phyloP scores from a whole-genome alignment of 2,113 vertebrate species.

The Zonotrichia leucophrys region DNA sequence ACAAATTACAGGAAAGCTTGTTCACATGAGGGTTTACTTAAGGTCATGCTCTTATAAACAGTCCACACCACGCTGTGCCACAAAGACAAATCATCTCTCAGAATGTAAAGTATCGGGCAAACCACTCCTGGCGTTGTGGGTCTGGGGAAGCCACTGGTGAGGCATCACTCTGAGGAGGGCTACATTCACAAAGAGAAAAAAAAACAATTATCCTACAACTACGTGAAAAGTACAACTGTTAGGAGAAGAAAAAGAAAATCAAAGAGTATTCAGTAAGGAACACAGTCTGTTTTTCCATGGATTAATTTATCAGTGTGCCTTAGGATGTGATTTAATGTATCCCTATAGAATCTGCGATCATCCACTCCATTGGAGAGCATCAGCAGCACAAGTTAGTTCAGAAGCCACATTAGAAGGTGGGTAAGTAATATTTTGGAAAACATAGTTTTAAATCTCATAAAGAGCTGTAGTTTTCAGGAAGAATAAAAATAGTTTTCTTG shows the following conservation, averaged over 20 bases:
- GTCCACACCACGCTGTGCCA: constrained; percentile 71
- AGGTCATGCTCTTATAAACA: constrained; percentile 86
- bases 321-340: not conserved
- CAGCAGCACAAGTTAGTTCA: constrained; percentile 62
- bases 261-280: constrained; percentile 1
- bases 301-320: not conserved
- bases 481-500: constrained; percentile 39
- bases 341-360: constrained; percentile 33
- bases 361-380: constrained; percentile 69
- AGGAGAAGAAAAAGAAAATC: not conserved
- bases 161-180: constrained; percentile 95
- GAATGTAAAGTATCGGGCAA: constrained; percentile 98
- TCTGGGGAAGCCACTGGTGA: constrained; percentile 87
- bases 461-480: not conserved
- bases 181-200: constrained; percentile 74
- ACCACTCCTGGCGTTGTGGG: constrained; percentile 96
- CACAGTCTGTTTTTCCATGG: not conserved
- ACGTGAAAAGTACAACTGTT: not conserved
- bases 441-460: not conserved
- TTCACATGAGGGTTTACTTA: constrained; percentile 65
- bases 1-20: constrained; percentile 71
- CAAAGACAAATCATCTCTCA: constrained; percentile 75
- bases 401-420: constrained; percentile 11
- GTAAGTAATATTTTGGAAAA: constrained; percentile 1
- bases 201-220: constrained; percentile 46